Base-by-base conservation (phyloP, 2,888 invertebrate genomes). In the Drosophila kambysellisi region DNA sequence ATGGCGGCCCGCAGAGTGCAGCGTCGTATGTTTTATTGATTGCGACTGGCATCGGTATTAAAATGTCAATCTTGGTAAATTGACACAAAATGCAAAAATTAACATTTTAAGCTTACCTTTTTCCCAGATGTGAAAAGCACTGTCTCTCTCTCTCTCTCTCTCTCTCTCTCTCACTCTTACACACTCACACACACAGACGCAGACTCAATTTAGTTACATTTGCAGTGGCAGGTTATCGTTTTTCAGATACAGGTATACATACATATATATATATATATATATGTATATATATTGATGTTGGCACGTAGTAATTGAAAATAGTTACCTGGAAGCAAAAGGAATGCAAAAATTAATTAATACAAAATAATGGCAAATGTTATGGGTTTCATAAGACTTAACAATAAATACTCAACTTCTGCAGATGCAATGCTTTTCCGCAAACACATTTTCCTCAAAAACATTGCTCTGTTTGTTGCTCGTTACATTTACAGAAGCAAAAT, bases 271-370 rank as follows among this genome's bases (percentile, higher is more conserved):
- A 17, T 20, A 8, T 25, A 7, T 1, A 29, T n/a, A 32, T 12
- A 33, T 15, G 12, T 25, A 8, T 25, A 7, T 1, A 29, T 25
- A 20, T 37, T 37, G 35, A 11, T 58, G 29, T 29, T 48, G 41
- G 17, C 7, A 4, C 39, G 29, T 8, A 7, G 39, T 30, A 7
- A 33, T 30, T 52, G 15, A 9, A 17, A 57, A 57, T 80, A 74
- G 35, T 81, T 82, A 81, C 81, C 85, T 84, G 81, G 35, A 81
- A 83, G 46, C 52, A 81, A 67, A 56, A 15, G 29, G 35, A 63
- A 57, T 12, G 39, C 20, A 62, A 66, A 54, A n/a, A 39, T 51
- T n/a, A 51, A 53, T 64, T 50, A 37, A 72, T 50, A 17, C 17
- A 48, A 58, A 56, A 64, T 73, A 67, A 43, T 54, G n/a, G 33